Base-by-base conservation (phyloP, 2,113 vertebrate species). In the Phaethon lepturus region DNA sequence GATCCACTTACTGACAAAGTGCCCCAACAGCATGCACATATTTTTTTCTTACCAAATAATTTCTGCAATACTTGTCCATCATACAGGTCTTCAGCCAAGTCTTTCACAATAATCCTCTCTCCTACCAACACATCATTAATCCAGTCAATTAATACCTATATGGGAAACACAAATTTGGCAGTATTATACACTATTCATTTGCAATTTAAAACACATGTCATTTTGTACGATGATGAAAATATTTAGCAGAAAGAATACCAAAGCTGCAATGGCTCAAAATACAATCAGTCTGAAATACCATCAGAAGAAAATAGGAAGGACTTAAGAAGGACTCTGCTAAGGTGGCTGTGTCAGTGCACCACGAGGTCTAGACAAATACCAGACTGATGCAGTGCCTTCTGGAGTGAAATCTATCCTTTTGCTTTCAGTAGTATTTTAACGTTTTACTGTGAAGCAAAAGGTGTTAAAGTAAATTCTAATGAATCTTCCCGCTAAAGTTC, bases 1-100 rank as follows among this genome's bases (percentile, higher is more conserved):
- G 35, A 91, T 59, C 85, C 60, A 69, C 55, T 87, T 73, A 78
- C 23, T 85, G 91, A 95, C 59, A 52, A 93, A 97, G 60, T 22
- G 71, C 64, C 77, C 69, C 74, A 73, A 84, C 35, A 56, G 38
- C 2, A 10, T 53, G 86, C 44, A 69, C 14, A 2, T 88, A 64
- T 63, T 93, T 73, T 38, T 74, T 86, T 88, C 98, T 98, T 98
- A 99, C 99, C 99, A 81, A 99, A 99, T 83, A 99, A 98, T 96
- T 99, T 99, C 98, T 99, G 99, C 74, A 99, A 77, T 75, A 99
- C 99, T 98, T 99, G 99, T 95, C 99, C 99, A 76, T 99, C 99
- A 35, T 99, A 99, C 75, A 99, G 95, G 83, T 99, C 99, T 95
- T 99, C 99, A 77, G 99, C 98, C 89, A 99, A 98, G 95, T 99